Evolutionary conservation across 2,888 invertebrate genomes (phyloP), one percentile per base, ranked within the genome.

Genomic region (Campoplex capitator): DNA sequence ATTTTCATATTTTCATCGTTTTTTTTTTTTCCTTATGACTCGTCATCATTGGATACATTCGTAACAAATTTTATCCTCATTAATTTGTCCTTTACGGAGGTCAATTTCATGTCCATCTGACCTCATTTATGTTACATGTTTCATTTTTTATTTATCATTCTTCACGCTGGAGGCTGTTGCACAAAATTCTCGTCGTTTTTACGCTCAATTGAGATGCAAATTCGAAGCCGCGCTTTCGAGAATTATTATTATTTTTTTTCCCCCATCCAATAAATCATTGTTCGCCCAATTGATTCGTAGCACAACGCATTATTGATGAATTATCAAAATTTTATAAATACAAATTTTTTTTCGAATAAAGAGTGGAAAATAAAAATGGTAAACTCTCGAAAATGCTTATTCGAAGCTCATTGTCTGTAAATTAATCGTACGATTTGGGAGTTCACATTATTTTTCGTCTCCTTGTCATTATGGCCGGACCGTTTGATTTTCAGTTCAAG

Each of bases 151-250:
- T n/a, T 71, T 11, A n/a, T 71, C 56, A 67, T 83, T 83, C 70
- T 84, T 74, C 78, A 87, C 90, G 89, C 92, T 92, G 93, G 92
- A 92, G 93, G 93, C 93, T 91, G 90, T 91, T 90, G 88, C 89
- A 88, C 90, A 89, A 89, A 89, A 91, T 83, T 89, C 73, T 82
- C 76, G 82, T 71, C 58, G 74, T 84, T 73, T 85, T 81, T 65
- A 6, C 54, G n/a, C 88, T 88, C 85, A 85, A 88, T 77, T 85
- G 79, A 74, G 75, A 83, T 77, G 13, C 28, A 85, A 88, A 89
- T 88, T 77, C 83, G 89, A 91, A 91, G 85, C 87, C 90, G 90
- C 90, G 89, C 65, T 67, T 74, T 89, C 89, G 86, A 84, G 88
- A 88, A 38, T 38, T 38, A 6, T 67, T 42, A n/a, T 58, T 56